These are phyloP conservation scores for Sphenodon punctatus DNA, from an alignment of 2,797 vertebrate species.

Conservation along the genomic window DNA sequence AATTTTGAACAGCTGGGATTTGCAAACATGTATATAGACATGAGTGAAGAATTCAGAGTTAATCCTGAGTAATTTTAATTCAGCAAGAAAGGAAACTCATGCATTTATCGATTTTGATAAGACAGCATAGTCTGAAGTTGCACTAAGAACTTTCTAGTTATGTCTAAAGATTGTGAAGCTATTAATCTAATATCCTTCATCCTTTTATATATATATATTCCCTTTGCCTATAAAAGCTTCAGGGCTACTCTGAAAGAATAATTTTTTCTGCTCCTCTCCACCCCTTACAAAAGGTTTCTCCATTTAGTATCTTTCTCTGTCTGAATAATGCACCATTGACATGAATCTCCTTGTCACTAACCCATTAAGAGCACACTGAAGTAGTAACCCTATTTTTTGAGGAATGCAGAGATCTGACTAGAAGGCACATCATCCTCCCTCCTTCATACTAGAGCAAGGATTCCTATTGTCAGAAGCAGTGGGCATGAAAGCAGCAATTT, in stretches of 20 bases:
- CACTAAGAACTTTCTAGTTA: constrained; percentile 4
- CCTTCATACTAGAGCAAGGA: constrained; percentile 70
- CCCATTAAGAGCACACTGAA: constrained; percentile 61
- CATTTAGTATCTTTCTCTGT: constrained; percentile 42
- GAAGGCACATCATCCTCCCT: constrained; percentile 65
- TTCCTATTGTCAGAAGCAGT: constrained; percentile 85
- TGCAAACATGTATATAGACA: neutral
- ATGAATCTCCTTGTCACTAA: constrained; percentile 67
- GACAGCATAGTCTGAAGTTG: neutral
- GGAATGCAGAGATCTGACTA: constrained; percentile 69
- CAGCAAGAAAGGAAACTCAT: neutral
- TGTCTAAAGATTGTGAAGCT: neutral
- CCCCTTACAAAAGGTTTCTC: constrained; percentile 13
- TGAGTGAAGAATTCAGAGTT: neutral
- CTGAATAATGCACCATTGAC: constrained; percentile 40
- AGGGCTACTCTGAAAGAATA: constrained; percentile 10
- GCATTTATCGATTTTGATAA: neutral
- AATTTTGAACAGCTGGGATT: too few relatives aligned
- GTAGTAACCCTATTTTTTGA: constrained; percentile 58
- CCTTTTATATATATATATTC: neutral
- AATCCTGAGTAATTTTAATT: neutral
- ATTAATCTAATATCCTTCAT: constrained; percentile 13
- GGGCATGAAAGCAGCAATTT: constrained; percentile 89
- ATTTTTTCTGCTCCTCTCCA: constrained; percentile 15
- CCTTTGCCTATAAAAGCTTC: neutral